These are phyloP conservation scores for Catocala fraxini DNA, from an alignment of 2,888 invertebrate genomes.

Conservation along the genomic window DNA sequence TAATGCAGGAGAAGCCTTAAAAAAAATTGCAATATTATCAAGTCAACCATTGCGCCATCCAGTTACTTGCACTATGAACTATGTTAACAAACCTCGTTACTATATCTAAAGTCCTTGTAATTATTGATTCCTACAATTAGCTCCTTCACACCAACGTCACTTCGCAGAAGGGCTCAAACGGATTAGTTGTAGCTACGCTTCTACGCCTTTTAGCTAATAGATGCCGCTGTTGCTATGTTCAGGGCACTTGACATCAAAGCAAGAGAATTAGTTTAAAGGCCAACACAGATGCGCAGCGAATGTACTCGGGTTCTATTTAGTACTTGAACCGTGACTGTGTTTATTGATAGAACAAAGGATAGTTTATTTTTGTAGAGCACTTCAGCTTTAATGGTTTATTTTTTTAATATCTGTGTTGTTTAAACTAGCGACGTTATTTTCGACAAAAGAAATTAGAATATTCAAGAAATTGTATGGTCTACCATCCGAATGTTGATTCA, in stretches of 20 bases:
- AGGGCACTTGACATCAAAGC: neutral
- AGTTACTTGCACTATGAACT: no score
- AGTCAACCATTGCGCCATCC: no score
- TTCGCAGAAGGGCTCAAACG: conserved; percentile 1
- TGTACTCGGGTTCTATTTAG: neutral
- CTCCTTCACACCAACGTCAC: neutral
- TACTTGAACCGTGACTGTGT: neutral
- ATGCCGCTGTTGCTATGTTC: neutral
- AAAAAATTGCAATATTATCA: no score
- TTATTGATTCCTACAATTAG: neutral
- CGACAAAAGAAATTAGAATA: no score
- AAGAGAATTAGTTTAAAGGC: neutral
- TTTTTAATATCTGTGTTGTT: no score
- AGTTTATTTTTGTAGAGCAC: neutral
- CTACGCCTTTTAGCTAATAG: neutral
- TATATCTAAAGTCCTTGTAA: neutral
- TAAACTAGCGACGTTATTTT: no score
- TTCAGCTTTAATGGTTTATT: no score
- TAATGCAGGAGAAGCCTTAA: no score
- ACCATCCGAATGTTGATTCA: no score
- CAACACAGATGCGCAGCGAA: neutral
- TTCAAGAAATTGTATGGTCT: no score
- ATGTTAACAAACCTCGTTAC: neutral
- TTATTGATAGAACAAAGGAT: neutral
- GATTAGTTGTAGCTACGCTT: neutral